These are phyloP conservation scores for Nibea albiflora DNA, from an alignment of 2,113 vertebrate genomes.

Conservation along the genomic window DNA sequence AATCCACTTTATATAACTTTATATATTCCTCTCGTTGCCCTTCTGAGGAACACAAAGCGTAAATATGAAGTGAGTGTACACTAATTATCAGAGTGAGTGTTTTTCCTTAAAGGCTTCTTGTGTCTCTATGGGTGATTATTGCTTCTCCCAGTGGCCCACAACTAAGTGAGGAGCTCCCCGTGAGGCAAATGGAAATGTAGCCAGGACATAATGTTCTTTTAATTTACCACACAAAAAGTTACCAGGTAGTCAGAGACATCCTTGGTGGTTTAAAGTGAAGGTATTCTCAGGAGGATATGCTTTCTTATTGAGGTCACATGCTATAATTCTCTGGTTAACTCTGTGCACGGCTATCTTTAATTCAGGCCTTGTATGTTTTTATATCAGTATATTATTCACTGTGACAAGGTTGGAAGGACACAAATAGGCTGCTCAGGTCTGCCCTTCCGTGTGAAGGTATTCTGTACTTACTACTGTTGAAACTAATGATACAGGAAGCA, in stretches of 20 bases:
- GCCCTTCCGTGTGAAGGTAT: neutral
- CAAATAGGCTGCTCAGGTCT: neutral
- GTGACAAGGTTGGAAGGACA: conserved; percentile 28
- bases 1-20: conserved; percentile 25
- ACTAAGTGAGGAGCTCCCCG: conserved; percentile 43
- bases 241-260: conserved; percentile 51
- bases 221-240: conserved; percentile 52
- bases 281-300: conserved; percentile 44
- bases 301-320: conserved; percentile 61
- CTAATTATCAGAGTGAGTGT: conserved; percentile 72
- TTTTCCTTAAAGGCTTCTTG: conserved; percentile 58
- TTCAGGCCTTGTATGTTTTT: conserved; percentile 34
- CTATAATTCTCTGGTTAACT: conserved; percentile 55
- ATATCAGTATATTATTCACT: conserved; percentile 30
- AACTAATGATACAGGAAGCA: neutral
- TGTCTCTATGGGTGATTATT: conserved; percentile 69
- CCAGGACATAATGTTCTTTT: conserved; percentile 48
- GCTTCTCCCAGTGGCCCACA: conserved; percentile 57
- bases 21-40: conserved; percentile 12
- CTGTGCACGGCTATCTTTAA: conserved; percentile 41
- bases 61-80: conserved; percentile 50
- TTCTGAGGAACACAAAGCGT: conserved; percentile 35
- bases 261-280: conserved; percentile 47
- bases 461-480: neutral
- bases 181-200: conserved; percentile 47